Base-by-base conservation (phyloP, 2,888 invertebrate species). In the Octonoba sinensis region DNA sequence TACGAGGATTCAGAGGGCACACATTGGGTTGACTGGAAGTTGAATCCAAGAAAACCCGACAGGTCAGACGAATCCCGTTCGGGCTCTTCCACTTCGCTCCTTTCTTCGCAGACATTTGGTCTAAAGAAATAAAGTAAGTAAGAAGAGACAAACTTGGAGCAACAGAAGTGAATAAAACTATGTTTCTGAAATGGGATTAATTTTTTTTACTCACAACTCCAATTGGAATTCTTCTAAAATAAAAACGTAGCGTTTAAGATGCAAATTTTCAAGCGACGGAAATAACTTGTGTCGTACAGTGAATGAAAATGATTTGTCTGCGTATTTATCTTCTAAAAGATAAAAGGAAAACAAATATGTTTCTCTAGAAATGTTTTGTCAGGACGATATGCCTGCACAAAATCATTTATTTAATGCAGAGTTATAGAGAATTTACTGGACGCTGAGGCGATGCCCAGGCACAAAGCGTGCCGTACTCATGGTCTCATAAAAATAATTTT, bases 31-130 rank as follows among this genome's bases (percentile, higher is more conserved):
- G 81, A 70, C 64, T 81, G 62, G 18, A 81, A 81, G n/a, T 56
- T 81, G 51, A 81, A 81, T 69, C 73, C 79, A 8, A 56, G 22
- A 27, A 72, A 51, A 15, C 64, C 64, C 22, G 59, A 22, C 15
- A 59, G 22, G 36, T 79, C 72, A 16, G 36, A 6, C 0, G n/a
- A 24, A 4, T 81, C 74, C 44, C 64, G 64, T 65, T 81, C 81
- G 3, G 81, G 67, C 47, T 88, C 87, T 66, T 88, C 88, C 46
- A 87, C 89, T 86, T 91, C 91, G 86, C 90, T 90, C 62, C 91
- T 90, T 86, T 92, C 92, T 56, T 91, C 90, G 86, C 92, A 92
- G 22, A 93, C 92, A 86, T 92, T 92, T 64, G 91, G 90, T 49
- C 92, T 86, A 49, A 24, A 75, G 49, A 54, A n/a, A 47, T 66